Evolutionary conservation across 2,113 vertebrate genomes (phyloP).

Genomic region (Zapus hudsonius): DNA sequence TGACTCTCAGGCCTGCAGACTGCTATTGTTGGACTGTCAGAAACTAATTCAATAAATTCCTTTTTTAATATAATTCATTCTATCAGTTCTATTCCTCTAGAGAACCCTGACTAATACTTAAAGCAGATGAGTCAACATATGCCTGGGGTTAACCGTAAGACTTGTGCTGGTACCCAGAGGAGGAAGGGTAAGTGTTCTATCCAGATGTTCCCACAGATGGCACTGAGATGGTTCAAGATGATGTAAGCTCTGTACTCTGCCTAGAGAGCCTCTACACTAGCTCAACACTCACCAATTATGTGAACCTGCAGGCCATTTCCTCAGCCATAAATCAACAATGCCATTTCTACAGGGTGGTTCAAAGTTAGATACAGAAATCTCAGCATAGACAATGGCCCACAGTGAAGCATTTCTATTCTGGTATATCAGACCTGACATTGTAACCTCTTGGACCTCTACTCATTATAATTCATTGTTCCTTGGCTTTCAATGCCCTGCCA

Average conservation of each 20-base stretch:
- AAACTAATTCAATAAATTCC: too few relatives aligned
- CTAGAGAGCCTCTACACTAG: neutral
- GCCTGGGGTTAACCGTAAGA: neutral
- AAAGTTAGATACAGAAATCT: neutral
- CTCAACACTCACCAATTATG: neutral
- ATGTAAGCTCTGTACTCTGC: neutral
- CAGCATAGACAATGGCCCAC: neutral
- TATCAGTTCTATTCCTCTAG: too few relatives aligned
- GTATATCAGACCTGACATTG: too few relatives aligned
- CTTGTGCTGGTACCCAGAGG: neutral
- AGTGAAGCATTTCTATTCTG: neutral
- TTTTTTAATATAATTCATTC: too few relatives aligned
- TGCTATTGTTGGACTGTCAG: too few relatives aligned
- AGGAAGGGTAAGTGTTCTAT: neutral
- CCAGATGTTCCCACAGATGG: neutral
- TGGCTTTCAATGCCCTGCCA: neutral
- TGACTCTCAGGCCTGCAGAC: too few relatives aligned
- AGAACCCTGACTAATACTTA: too few relatives aligned
- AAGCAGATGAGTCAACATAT: too few relatives aligned
- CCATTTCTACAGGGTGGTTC: neutral
- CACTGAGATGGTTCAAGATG: too few relatives aligned
- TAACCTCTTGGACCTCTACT: neutral
- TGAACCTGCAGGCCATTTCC: neutral
- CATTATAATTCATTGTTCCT: neutral
- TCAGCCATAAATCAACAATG: neutral